A percentile compares a stretch with the other conserved stretches of the same genome.
Conservation (phyloP, 2,888 invertebrate species). For the Ellobium chinense region DNA sequence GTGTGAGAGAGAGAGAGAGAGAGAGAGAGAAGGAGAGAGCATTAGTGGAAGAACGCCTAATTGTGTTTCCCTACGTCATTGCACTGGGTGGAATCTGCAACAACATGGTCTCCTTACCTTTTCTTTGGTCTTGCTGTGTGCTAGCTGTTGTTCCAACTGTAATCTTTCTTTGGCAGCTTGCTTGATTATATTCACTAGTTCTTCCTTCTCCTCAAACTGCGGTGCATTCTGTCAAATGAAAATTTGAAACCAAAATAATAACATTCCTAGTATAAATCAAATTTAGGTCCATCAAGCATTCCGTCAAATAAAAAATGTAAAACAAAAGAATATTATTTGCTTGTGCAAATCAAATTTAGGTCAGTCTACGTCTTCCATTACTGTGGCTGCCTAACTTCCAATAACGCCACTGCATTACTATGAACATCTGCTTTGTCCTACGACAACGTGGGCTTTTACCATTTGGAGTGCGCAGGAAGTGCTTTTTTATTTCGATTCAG, state of each 20-base stretch:
- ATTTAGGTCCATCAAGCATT: no score
- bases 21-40: not conserved
- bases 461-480: no score
- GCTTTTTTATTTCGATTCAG: no score
- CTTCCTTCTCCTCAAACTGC: conserved; percentile 73
- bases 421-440: no score
- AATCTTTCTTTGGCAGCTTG: conserved; percentile 79
- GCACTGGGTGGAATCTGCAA: not conserved
- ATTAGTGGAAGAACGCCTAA: not conserved
- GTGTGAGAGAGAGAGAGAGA: not conserved
- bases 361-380: no score
- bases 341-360: no score
- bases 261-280: no score
- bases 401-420: no score
- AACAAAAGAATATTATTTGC: no score
- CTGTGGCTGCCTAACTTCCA: no score
- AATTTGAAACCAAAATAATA: not conserved
- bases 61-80: not conserved
- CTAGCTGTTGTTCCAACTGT: conserved; percentile 77
- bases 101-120: not conserved
- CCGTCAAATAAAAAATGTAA: no score
- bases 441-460: no score
- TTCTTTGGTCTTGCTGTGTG: conserved; percentile 51
- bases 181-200: conserved; percentile 77
- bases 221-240: conserved; percentile 68